Percentiles rank a stretch among this genome's conserved stretches.
These are phyloP conservation scores for Corythornis vintsioides DNA, from an alignment of 2,113 vertebrate genomes.

Conservation along the genomic window DNA sequence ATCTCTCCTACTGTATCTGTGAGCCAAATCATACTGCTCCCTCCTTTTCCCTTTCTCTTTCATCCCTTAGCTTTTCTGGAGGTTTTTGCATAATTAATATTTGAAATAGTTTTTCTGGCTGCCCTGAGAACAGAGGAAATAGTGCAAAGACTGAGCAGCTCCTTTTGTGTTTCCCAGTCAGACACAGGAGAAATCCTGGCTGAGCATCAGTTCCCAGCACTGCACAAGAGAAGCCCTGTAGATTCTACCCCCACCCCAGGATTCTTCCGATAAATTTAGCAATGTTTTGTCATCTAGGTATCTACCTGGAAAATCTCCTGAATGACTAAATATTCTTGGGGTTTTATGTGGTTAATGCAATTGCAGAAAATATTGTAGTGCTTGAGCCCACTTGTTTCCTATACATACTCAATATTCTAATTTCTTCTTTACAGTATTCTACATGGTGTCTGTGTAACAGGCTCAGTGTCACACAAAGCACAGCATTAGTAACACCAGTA, in stretches of 20 bases:
- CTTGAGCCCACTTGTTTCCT: fast-evolving
- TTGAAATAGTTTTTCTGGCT: background rate
- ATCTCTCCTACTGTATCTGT: background rate
- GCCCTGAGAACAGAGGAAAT: background rate
- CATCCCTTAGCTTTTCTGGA: background rate
- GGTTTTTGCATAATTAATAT: background rate
- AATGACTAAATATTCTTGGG: background rate
- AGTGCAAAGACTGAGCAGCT: background rate
- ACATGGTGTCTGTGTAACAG: background rate
- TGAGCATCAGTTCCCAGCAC: background rate
- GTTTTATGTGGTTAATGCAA: background rate
- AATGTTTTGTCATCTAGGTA: background rate
- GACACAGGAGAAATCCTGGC: background rate
- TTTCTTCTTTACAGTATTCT: background rate
- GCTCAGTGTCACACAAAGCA: background rate
- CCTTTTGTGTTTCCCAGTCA: background rate
- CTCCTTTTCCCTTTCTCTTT: background rate
- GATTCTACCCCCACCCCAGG: background rate
- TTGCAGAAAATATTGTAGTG: background rate
- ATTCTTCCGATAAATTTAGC: background rate
- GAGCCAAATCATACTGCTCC: background rate
- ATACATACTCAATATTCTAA: background rate
- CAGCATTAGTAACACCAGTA: background rate
- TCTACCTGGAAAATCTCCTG: background rate
- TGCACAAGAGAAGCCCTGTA: background rate